phyloP scores from a whole-genome alignment of 2,113 vertebrate species.

The Leucoraja erinaceus region DNA sequence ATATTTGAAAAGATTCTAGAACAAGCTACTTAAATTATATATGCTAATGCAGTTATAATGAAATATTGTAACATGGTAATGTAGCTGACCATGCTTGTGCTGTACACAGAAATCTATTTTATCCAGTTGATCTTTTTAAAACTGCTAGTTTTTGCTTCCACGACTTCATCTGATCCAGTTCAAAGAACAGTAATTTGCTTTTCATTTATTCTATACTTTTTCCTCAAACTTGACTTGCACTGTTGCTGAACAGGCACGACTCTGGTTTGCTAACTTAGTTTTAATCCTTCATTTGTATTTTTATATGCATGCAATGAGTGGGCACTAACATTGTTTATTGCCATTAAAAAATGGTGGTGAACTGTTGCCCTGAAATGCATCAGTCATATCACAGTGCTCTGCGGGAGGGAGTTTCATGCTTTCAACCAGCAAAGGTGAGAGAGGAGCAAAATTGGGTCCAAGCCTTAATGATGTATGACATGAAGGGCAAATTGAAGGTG shows the following conservation, averaged over 20 bases:
- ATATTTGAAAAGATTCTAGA: not conserved
- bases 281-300: not conserved
- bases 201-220: not conserved
- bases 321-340: too few species aligned
- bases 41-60: too few species aligned
- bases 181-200: not conserved
- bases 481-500: too few species aligned
- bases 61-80: not conserved
- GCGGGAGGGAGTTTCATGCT: too few species aligned
- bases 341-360: too few species aligned
- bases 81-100: not conserved
- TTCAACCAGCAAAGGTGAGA: too few species aligned
- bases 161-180: not conserved
- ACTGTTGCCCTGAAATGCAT: too few species aligned
- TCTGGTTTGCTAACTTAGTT: not conserved
- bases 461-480: too few species aligned
- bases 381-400: too few species aligned
- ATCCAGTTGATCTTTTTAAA: not conserved
- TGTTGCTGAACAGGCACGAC: not conserved
- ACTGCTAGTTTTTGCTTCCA: not conserved
- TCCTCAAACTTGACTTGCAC: not conserved
- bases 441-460: too few species aligned
- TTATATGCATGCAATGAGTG: too few species aligned
- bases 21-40: not conserved
- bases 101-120: not conserved